These are phyloP conservation scores for Chloebia gouldiae DNA, from an alignment of 2,113 vertebrate genomes.

Conservation along the genomic window DNA sequence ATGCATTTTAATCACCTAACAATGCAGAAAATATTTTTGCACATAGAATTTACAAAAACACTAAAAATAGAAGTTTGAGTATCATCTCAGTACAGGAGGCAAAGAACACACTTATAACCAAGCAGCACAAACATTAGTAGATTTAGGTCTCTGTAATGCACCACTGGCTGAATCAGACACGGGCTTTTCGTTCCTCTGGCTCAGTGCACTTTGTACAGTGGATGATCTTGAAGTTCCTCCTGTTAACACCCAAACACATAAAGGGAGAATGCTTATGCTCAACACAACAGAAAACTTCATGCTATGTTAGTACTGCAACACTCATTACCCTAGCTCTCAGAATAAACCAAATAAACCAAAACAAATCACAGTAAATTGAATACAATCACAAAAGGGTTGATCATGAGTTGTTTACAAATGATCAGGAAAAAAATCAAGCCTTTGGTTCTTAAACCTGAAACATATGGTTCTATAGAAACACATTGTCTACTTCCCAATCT, in stretches of 20 bases:
- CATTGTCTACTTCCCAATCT: background rate
- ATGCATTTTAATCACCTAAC: slow-evolving; percentile 40
- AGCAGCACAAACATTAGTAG: slow-evolving; percentile 69
- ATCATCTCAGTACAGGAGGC: background rate
- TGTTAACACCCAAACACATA: slow-evolving; percentile 34
- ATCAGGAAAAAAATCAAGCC: background rate
- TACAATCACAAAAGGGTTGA: background rate
- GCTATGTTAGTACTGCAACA: background rate
- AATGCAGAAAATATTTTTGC: slow-evolving; percentile 57
- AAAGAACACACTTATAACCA: slow-evolving; percentile 76
- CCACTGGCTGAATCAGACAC: slow-evolving; percentile 36
- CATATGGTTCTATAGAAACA: background rate
- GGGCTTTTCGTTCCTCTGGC: slow-evolving; percentile 69
- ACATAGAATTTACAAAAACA: slow-evolving; percentile 56
- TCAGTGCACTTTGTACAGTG: slow-evolving; percentile 64
- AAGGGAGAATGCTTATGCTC: background rate
- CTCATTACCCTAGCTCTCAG: background rate
- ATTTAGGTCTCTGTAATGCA: slow-evolving; percentile 67
- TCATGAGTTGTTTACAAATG: background rate
- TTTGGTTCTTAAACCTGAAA: background rate
- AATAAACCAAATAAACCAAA: background rate
- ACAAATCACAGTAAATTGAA: background rate
- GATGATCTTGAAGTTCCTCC: slow-evolving; percentile 72
- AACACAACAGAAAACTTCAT: background rate
- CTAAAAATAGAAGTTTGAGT: slow-evolving; percentile 33